phyloP scores from a whole-genome alignment of 2,888 invertebrate species.

The Campoletis raptor region DNA sequence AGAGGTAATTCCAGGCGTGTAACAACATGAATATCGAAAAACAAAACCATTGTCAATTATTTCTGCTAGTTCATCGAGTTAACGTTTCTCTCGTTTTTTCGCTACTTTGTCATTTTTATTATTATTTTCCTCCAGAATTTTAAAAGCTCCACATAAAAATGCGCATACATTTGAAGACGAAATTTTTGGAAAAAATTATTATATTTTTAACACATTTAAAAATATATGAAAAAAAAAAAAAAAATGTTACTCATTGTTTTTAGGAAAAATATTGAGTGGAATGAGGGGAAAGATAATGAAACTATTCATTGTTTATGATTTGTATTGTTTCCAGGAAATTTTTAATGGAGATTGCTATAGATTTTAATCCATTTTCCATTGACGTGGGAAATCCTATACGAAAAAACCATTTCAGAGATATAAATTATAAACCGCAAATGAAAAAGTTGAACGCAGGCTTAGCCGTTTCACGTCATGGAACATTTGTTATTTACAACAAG shows the following conservation, averaged over 20 bases:
- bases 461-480: conserved; percentile 22
- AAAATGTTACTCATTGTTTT: neutral
- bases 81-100: neutral
- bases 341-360: neutral
- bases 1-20: neutral
- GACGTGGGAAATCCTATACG: neutral
- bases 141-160: neutral
- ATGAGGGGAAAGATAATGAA: neutral
- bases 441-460: conserved; percentile 13
- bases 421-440: conserved; percentile 37
- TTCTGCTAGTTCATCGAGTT: neutral
- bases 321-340: neutral
- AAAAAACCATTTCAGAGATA: neutral
- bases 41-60: neutral
- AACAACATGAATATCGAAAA: neutral
- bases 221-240: neutral
- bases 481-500: conserved; percentile 40
- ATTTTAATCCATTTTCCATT: neutral
- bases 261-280: neutral
- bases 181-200: neutral
- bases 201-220: too few relatives aligned
- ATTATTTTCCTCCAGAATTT: neutral
- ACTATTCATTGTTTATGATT: neutral
- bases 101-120: neutral
- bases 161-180: neutral